Base-by-base conservation (phyloP, 2,888 invertebrate genomes). In the Pyrrhia umbra region DNA sequence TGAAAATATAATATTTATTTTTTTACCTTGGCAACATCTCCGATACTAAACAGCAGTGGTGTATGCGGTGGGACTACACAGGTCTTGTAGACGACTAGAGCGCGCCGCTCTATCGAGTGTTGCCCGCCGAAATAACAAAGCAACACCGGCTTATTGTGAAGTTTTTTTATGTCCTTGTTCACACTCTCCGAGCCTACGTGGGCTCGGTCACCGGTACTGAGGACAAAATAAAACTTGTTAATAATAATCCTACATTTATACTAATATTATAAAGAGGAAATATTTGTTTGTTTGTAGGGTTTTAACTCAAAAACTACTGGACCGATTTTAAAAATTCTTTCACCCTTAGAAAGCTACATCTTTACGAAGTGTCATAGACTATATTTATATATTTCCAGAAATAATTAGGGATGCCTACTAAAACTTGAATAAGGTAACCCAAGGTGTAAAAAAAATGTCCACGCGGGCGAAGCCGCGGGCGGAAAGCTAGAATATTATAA, bases 111-210 rank as follows among this genome's bases (percentile, higher is more conserved):
- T 10, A 89, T 83, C 0, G 96, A 96, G 63, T 96, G 95, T 1
- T 95, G 91, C 16, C 96, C 96, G 18, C 95, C 95, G 50, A 95
- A 95, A 84, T 96, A 96, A 0, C 95, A 88, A 0, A 96, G 75
- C 42, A 95, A 92, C 9, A 94, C 86, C 1, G 93, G 92, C 6
- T 65, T 66, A 2, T 88, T 87, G 13, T 47, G 49, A 0, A 77
- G 79, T 75, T 94, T 95, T 0, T 85, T 84, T 37, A 95, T 86
- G 18, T 91, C 95, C 75, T 94, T 93, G 90, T 97, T 97, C 0
- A 97, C 96, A 85, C 96, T 97, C n/a, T 96, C 96, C 0, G 95
- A 88, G 1, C 95, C 92, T 42, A 97, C 92, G 67, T 95, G 95
- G 0, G 96, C 96, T 45, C 93, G 93, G 2, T 95, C 95, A 23